These are phyloP conservation scores for Colius striatus DNA, from an alignment of 2,113 vertebrate genomes.

Conservation along the genomic window DNA sequence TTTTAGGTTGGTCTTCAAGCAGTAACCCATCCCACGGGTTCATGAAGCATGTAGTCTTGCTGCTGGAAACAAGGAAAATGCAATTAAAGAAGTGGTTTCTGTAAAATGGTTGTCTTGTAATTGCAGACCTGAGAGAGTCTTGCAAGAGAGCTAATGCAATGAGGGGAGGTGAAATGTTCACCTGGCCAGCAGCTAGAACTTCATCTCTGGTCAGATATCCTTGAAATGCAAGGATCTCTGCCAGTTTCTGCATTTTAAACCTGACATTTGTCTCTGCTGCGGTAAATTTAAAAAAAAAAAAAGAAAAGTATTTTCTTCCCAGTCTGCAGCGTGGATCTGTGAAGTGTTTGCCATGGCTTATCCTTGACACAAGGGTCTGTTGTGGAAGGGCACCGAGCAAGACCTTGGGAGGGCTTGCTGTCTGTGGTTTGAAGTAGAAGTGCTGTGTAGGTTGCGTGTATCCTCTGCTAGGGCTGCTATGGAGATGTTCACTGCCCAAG, in stretches of 20 bases:
- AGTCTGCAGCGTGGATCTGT: fast-evolving
- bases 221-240: neutral
- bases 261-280: neutral
- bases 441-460: too few species aligned
- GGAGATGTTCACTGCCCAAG: fast-evolving
- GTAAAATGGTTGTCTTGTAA: neutral
- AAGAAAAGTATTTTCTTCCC: neutral
- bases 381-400: neutral
- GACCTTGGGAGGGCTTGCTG: fast-evolving
- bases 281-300: too few species aligned
- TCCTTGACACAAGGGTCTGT: neutral
- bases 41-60: neutral
- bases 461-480: fast-evolving
- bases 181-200: neutral
- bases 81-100: neutral
- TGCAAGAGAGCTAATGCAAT: neutral
- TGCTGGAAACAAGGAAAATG: neutral
- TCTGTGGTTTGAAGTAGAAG: neutral
- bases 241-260: neutral
- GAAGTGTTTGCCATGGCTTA: neutral
- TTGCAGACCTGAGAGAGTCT: neutral
- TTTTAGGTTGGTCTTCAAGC: neutral
- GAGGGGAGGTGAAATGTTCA: neutral
- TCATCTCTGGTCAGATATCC: neutral
- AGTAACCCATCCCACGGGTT: neutral